Percentiles rank a stretch among this genome's conserved stretches.
Conservation (phyloP, 2,888 invertebrate genomes). For the Apodemia mormo region DNA sequence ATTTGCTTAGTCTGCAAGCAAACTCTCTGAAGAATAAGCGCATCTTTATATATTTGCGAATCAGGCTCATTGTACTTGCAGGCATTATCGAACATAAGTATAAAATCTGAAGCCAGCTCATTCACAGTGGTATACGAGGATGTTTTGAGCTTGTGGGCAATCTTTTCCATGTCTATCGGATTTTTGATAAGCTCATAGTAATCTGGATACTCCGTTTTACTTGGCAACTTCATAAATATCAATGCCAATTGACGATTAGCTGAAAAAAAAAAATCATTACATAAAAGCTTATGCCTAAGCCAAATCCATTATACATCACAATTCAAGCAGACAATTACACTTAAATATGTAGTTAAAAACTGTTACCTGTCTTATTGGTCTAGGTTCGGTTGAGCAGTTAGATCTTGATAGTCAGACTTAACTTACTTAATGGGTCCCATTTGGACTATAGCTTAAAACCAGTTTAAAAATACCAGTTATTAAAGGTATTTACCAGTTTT, state of each 20-base stretch:
- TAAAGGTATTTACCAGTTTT: no score
- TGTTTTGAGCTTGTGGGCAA: slow-evolving; percentile 91
- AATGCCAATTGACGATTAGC: slow-evolving; percentile 94
- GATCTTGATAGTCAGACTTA: no score
- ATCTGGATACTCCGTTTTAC: slow-evolving; percentile 96
- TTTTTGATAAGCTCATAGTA: slow-evolving; percentile 98
- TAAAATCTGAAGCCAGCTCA: slow-evolving; percentile 93
- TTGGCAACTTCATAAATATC: slow-evolving; percentile 97
- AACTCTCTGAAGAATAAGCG: slow-evolving; percentile 94
- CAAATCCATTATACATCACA: background rate
- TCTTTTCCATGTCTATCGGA: slow-evolving; percentile 97
- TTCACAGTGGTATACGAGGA: slow-evolving; percentile 90
- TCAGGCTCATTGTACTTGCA: slow-evolving; percentile 99
- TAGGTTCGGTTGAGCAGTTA: no score
- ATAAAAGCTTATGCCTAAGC: background rate
- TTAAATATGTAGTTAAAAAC: no score
- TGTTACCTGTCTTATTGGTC: no score
- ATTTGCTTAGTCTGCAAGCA: slow-evolving; percentile 95
- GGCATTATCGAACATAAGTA: slow-evolving; percentile 97
- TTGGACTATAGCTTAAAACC: no score
- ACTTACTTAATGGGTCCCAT: no score
- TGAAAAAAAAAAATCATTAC: slow-evolving; percentile 57
- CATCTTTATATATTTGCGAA: slow-evolving; percentile 98
- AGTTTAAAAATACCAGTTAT: no score
- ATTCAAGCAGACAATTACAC: no score